Evolutionary conservation across 2,888 invertebrate species (phyloP).

Genomic region (Stenolophus ochropezus): DNA sequence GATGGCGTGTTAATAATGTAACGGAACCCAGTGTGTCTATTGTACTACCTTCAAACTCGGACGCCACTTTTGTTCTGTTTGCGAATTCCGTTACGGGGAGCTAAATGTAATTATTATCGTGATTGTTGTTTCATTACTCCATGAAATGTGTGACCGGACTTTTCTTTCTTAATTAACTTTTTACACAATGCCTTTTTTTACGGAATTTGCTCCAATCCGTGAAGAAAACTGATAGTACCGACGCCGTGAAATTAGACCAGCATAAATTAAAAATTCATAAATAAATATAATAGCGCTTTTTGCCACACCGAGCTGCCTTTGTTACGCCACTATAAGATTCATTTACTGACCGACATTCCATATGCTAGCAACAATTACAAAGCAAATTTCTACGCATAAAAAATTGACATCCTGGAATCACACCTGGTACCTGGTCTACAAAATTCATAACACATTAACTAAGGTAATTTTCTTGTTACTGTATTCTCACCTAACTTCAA

Average conservation of each 20-base stretch:
- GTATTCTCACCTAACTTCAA: too few relatives aligned
- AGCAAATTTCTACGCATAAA: not conserved
- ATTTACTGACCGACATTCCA: not conserved
- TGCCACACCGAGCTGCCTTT: not conserved
- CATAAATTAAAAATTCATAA: not conserved
- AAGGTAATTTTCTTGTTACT: too few relatives aligned
- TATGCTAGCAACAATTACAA: not conserved
- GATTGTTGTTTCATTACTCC: conserved; percentile 31
- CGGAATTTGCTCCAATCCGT: not conserved
- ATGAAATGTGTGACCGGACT: conserved; percentile 1
- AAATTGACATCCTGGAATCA: not conserved
- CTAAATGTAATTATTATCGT: conserved; percentile 39
- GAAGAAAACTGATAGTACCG: not conserved
- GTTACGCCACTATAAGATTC: not conserved
- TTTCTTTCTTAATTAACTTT: not conserved
- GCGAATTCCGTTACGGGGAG: conserved; percentile 39
- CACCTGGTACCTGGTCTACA: not conserved
- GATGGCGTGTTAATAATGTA: conserved; percentile 44
- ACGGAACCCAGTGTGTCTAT: conserved; percentile 7
- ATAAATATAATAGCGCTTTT: not conserved
- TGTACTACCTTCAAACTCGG: conserved; percentile 26
- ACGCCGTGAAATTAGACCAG: not conserved
- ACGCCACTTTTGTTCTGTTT: conserved; percentile 26
- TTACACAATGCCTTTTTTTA: not conserved
- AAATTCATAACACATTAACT: not conserved